phyloP scores from a whole-genome alignment of 2,888 invertebrate genomes.

The Buathra laborator region DNA sequence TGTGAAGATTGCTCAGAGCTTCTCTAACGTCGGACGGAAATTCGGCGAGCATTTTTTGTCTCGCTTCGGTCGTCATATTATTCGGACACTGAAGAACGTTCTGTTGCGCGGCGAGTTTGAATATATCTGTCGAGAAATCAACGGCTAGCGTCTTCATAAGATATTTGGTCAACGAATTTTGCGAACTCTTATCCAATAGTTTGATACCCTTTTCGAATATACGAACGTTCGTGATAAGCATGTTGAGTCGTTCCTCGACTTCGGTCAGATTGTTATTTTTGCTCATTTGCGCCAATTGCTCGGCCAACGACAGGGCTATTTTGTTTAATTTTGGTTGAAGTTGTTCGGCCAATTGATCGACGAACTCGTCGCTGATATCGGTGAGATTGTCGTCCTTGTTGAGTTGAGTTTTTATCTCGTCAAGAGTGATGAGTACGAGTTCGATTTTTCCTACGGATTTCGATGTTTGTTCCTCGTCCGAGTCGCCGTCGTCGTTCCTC shows the following conservation, averaged over 20 bases:
- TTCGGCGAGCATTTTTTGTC: slow-evolving; percentile 90
- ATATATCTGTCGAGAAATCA: slow-evolving; percentile 92
- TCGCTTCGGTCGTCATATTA: slow-evolving; percentile 88
- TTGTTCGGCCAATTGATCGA: slow-evolving; percentile 89
- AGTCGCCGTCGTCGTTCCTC: slow-evolving; percentile 89
- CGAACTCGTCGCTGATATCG: slow-evolving; percentile 90
- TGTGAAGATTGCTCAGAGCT: slow-evolving; percentile 89
- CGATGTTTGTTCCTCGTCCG: slow-evolving; percentile 88
- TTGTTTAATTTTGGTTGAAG: slow-evolving; percentile 91
- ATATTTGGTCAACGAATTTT: slow-evolving; percentile 92
- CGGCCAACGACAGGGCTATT: slow-evolving; percentile 89
- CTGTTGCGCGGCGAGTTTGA: slow-evolving; percentile 92
- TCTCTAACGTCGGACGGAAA: slow-evolving; percentile 89
- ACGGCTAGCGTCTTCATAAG: slow-evolving; percentile 93
- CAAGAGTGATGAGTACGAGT: slow-evolving; percentile 89
- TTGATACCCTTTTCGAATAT: slow-evolving; percentile 93
- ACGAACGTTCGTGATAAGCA: slow-evolving; percentile 90
- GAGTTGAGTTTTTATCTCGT: slow-evolving; percentile 90
- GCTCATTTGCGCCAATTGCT: slow-evolving; percentile 91
- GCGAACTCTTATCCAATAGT: slow-evolving; percentile 88
- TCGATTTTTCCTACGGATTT: slow-evolving; percentile 84
- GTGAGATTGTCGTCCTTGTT: slow-evolving; percentile 85
- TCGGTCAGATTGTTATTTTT: slow-evolving; percentile 80
- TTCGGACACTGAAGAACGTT: slow-evolving; percentile 86
- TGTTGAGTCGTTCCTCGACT: slow-evolving; percentile 92